phyloP scores from a whole-genome alignment of 2,113 vertebrate genomes.

The Psittacula cyanocephala region DNA sequence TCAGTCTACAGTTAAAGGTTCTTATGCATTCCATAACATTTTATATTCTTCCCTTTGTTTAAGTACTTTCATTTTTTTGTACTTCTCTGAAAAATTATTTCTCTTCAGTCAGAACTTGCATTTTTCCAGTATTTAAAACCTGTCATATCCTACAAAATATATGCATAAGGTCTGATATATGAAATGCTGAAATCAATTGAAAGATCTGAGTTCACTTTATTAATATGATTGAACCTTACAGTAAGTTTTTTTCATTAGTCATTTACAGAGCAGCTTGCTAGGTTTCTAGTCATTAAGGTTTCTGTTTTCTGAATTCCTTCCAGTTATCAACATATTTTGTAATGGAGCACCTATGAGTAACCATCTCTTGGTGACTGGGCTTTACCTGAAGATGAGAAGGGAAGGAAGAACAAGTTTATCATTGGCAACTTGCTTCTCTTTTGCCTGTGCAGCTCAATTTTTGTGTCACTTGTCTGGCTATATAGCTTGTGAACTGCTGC shows the following conservation, averaged over 20 bases:
- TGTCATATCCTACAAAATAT: not conserved
- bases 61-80: not conserved
- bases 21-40: not conserved
- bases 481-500: not conserved
- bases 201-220: not conserved
- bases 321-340: not conserved
- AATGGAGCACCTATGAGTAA: not conserved
- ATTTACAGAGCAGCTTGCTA: not conserved
- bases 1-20: not conserved
- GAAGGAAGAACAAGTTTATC: not conserved
- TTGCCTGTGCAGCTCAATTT: not conserved
- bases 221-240: not conserved
- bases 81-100: not conserved
- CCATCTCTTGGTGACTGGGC: not conserved
- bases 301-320: not conserved
- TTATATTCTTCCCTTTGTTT: not conserved
- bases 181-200: not conserved
- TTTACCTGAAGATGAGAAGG: not conserved
- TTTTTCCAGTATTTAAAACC: not conserved
- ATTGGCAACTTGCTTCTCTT: not conserved
- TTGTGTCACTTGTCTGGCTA: not conserved
- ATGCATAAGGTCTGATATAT: not conserved
- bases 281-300: not conserved
- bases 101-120: not conserved
- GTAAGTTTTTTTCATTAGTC: not conserved